Conservation (phyloP, 2,113 vertebrate species). For the Shinisaurus crocodilurus region DNA sequence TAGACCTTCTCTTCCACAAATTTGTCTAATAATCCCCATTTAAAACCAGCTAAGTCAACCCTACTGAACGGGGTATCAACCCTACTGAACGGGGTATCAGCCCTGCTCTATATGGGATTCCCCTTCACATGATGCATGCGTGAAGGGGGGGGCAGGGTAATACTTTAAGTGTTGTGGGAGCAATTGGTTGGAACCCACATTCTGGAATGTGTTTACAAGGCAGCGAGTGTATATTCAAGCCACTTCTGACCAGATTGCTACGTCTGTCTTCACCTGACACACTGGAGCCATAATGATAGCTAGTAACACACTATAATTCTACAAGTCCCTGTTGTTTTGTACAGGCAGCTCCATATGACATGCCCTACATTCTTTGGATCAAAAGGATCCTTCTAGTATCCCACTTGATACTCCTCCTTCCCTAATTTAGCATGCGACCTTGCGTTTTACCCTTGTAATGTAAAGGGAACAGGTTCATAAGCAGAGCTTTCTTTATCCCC, state of each 20-base stretch:
- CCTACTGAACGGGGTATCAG: no score
- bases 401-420: conserved; percentile 1
- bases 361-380: not conserved
- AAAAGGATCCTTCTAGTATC: not conserved
- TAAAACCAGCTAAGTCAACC: no score
- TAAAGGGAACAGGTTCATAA: conserved; percentile 52
- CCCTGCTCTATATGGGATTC: not conserved
- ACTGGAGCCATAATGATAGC: not conserved
- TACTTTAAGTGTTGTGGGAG: not conserved
- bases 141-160: not conserved
- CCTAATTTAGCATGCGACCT: conserved; percentile 37
- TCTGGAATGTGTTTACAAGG: not conserved
- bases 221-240: not conserved
- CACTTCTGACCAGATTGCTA: not conserved
- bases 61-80: no score
- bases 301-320: not conserved
- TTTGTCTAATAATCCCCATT: no score
- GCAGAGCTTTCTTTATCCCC: conserved; percentile 23
- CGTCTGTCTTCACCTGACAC: not conserved
- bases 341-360: not conserved
- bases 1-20: no score
- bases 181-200: not conserved
- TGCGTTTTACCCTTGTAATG: conserved; percentile 37
- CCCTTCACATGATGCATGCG: not conserved
- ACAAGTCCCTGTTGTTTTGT: conserved; percentile 7